A percentile compares a stretch with the other conserved stretches of the same genome.
Evolutionary conservation across 2,888 invertebrate genomes (phyloP).

Genomic region (Lasioglossum marginatum): DNA sequence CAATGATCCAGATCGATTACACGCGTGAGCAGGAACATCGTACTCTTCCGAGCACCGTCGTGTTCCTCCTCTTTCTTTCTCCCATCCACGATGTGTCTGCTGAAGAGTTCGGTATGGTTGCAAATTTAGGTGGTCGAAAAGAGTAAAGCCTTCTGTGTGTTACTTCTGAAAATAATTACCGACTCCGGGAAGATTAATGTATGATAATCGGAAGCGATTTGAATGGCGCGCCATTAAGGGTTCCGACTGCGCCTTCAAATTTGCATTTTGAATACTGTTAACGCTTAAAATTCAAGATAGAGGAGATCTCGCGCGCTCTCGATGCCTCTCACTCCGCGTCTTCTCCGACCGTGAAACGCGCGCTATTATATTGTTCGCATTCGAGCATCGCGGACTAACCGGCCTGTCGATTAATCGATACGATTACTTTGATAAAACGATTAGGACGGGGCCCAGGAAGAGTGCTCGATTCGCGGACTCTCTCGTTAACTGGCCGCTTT

Average conservation of each 20-base stretch:
- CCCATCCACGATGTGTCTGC: background rate
- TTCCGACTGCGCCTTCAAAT: constrained; percentile 38
- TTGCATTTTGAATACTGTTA: constrained; percentile 41
- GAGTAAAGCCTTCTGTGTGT: background rate
- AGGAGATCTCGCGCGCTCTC: background rate
- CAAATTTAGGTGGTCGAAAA: background rate
- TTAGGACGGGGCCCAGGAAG: background rate
- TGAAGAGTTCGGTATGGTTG: background rate
- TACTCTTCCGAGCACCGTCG: background rate
- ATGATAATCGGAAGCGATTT: constrained; percentile 26
- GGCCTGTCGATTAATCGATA: constrained; percentile 44
- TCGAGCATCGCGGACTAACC: constrained; percentile 31
- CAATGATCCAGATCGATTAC: constrained; percentile 9
- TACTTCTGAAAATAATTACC: constrained; percentile 27
- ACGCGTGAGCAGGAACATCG: background rate
- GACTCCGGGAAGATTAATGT: constrained; percentile 22
- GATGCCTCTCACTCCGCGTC: background rate
- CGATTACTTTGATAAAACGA: constrained; percentile 47
- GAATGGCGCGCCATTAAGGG: constrained; percentile 45
- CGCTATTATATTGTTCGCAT: constrained; percentile 2
- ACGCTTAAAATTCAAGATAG: constrained; percentile 24
- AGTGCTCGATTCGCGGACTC: background rate
- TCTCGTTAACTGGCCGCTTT: constrained; percentile 22
- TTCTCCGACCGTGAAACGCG: background rate
- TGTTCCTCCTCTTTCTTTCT: background rate